Conservation (phyloP, 2,113 vertebrate genomes). For the Podiceps cristatus region DNA sequence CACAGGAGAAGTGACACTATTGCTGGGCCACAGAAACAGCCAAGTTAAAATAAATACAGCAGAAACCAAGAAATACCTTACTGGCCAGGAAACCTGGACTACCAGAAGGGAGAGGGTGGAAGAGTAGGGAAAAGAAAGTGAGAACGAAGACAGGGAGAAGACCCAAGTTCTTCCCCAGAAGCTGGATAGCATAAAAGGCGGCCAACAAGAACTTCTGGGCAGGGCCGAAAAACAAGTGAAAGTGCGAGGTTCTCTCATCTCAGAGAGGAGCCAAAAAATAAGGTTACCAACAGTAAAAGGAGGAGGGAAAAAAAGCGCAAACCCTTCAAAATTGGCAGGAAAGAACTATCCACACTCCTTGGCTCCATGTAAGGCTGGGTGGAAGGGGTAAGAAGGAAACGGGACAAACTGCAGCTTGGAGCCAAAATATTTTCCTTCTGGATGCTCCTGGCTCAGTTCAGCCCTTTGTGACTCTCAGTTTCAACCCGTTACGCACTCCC, state of each 20-base stretch:
- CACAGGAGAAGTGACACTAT: constrained; percentile 5
- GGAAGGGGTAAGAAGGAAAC: constrained; percentile 15
- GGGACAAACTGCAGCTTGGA: not conserved
- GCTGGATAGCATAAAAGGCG: not conserved
- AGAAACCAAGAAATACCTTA: constrained; percentile 16
- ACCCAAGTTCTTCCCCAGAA: constrained; percentile 21
- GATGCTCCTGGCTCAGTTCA: constrained; percentile 12
- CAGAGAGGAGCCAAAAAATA: constrained; percentile 19
- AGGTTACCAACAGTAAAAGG: constrained; percentile 4
- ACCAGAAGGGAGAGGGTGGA: not conserved
- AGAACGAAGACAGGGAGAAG: not conserved
- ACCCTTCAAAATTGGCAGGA: not conserved
- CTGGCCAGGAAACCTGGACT: not conserved
- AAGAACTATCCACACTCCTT: not conserved
- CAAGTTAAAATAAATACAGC: constrained; percentile 19
- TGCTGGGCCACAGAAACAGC: not conserved
- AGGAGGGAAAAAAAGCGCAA: not conserved
- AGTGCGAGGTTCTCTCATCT: constrained; percentile 39
- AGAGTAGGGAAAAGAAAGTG: not conserved
- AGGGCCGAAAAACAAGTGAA: constrained; percentile 44
- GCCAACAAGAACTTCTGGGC: not conserved
- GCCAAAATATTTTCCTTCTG: constrained; percentile 25
- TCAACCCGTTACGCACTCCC: not conserved
- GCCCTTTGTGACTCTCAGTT: constrained; percentile 49
- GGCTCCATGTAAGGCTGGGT: not conserved